These are phyloP conservation scores for Zelostemma sp. DNA, from an alignment of 1,140 invertebrate genomes.

Conservation along the genomic window DNA sequence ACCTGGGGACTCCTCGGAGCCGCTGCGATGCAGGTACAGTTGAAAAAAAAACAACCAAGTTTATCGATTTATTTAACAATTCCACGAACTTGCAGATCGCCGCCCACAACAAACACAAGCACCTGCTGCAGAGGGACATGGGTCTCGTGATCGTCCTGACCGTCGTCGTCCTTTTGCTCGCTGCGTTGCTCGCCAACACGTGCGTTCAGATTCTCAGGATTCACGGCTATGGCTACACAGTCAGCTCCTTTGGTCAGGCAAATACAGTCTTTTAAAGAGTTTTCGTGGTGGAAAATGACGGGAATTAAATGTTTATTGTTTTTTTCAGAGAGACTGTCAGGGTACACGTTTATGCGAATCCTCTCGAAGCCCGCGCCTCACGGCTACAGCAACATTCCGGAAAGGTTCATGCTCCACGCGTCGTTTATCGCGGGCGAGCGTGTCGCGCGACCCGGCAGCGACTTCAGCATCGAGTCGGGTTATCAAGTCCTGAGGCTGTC, in stretches of 20 bases:
- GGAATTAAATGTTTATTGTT: background rate
- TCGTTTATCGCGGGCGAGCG: constrained; percentile 80
- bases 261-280: background rate
- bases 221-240: constrained; percentile 80
- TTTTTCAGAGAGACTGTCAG: constrained; percentile 80
- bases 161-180: constrained; percentile 79
- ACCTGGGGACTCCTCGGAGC: constrained; percentile 92
- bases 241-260: constrained; percentile 86
- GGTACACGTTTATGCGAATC: constrained; percentile 79
- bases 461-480: constrained; percentile 74
- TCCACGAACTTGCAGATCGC: constrained; percentile 67
- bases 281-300: background rate
- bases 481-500: constrained; percentile 84
- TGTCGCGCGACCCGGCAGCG: constrained; percentile 72
- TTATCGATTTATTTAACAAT: too few species aligned
- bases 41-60: too few species aligned
- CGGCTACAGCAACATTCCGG: constrained; percentile 70
- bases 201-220: constrained; percentile 82
- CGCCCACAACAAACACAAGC: constrained; percentile 80
- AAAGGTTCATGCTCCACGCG: constrained; percentile 74
- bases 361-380: constrained; percentile 68
- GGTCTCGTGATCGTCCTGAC: constrained; percentile 84
- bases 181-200: constrained; percentile 84
- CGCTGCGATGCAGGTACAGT: constrained; percentile 86
- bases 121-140: constrained; percentile 82